A percentile compares a stretch with the other conserved stretches of the same genome.
Evolutionary conservation across 2,888 invertebrate genomes (phyloP).

Genomic region (Deroplatys truncata): DNA sequence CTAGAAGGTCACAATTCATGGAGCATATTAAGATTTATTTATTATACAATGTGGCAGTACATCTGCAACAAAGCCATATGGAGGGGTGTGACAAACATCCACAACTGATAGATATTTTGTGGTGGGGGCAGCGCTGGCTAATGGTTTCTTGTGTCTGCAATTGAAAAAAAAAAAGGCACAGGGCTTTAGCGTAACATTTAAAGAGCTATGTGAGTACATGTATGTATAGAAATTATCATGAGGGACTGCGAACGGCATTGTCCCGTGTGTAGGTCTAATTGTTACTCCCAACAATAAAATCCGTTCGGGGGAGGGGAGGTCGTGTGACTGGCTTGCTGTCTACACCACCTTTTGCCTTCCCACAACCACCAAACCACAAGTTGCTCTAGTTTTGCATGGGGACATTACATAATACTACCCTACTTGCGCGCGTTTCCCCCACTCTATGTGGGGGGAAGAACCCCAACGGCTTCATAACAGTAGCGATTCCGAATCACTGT

Average conservation of each 20-base stretch:
- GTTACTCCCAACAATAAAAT: constrained; percentile 1
- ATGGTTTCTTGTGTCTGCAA: background rate
- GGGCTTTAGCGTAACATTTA: background rate
- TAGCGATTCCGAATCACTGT: background rate
- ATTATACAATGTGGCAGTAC: background rate
- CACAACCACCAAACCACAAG: constrained; percentile 11
- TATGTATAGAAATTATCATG: background rate
- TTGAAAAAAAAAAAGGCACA: background rate
- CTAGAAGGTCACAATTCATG: background rate
- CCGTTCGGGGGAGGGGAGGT: background rate
- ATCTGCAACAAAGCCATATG: background rate
- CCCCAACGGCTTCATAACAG: background rate
- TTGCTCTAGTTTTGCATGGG: background rate
- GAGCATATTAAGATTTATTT: constrained; percentile 10
- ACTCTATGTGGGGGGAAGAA: background rate
- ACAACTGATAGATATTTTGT: background rate
- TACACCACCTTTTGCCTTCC: constrained; percentile 6
- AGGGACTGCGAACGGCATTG: background rate
- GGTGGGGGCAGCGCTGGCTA: background rate
- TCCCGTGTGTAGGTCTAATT: background rate
- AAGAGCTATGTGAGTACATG: background rate
- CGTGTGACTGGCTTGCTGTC: background rate
- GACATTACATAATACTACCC: background rate
- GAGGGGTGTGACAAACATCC: background rate
- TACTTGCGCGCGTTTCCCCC: background rate